Evolutionary conservation across 2,797 vertebrate genomes (phyloP), one percentile per base, ranked within the genome.

Genomic region (Chaetophractus vellerosus): DNA sequence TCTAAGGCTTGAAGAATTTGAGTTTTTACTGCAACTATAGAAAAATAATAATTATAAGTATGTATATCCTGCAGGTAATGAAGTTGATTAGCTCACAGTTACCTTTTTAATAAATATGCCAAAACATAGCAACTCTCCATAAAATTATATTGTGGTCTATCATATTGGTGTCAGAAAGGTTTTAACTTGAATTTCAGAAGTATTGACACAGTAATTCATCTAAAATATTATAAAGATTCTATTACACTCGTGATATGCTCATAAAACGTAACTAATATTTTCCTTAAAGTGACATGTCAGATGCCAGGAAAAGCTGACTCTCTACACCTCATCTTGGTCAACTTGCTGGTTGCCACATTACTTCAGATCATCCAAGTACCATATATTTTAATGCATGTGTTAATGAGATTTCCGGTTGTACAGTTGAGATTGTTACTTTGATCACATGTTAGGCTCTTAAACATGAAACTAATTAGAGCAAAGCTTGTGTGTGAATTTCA

Each of bases 331-430:
- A 88, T 52, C 66, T 92, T 48, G 21, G 31, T 48, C 82, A 92
- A 57, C 91, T 84, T 93, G 50, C 63, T 88, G 74, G 66, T 24
- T 78, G 9, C 52, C 23, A 95, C 36, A 84, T 91, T 93, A 94
- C 93, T 64, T 86, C 90, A 79, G 68, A 45, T 93, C 72, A 81
- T 69, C 55, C 48, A 90, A 93, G 45, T 80, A 93, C 81, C 94
- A 74, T 45, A 91, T 92, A 63, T 55, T 91, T 59, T 64, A 96
- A 88, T 31, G 28, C 61, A 90, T 50, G 82, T 92, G 82, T 88
- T 95, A 96, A 96, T 96, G 92, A 97, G 82, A 96, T 92, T 74
- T 89, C 94, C 96, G 90, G 71, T 75, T 80, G 24, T 71, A 63
- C 55, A 93, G 69, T 71, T 48, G 45, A 96, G 66, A 91, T 84